Conservation (phyloP, 2,797 vertebrate species). For the Arctocebus calabarensis region DNA sequence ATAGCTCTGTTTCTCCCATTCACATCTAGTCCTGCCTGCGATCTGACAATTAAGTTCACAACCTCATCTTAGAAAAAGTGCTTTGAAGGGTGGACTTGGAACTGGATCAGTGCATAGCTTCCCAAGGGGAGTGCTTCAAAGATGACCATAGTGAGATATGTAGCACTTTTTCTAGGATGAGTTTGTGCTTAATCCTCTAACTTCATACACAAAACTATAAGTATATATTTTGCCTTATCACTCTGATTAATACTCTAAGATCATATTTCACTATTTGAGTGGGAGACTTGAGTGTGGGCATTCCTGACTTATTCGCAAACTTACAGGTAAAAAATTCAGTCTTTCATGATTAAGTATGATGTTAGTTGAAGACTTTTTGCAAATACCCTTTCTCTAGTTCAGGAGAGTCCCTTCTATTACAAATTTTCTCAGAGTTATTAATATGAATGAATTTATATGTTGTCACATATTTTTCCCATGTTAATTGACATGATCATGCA, state of each 20-base stretch:
- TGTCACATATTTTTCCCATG: background rate
- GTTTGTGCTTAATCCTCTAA: too few species aligned
- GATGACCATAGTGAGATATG: too few species aligned
- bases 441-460: background rate
- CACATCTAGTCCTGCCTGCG: background rate
- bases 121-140: too few species aligned
- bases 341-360: background rate
- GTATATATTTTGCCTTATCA: background rate
- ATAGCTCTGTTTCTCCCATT: background rate
- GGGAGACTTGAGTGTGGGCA: background rate
- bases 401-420: background rate
- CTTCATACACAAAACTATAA: background rate
- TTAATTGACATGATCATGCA: background rate
- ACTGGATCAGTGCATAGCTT: too few species aligned
- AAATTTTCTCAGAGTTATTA: background rate
- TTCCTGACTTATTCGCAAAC: background rate
- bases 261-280: background rate
- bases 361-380: background rate
- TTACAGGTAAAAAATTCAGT: background rate
- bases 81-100: too few species aligned
- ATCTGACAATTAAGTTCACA: too few species aligned
- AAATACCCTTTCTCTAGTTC: background rate
- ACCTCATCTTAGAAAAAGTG: too few species aligned
- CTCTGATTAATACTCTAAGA: background rate
- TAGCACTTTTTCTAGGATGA: too few species aligned